Percentiles rank a stretch among this genome's conserved stretches.
Evolutionary conservation across 2,797 vertebrate species (phyloP).

Genomic region (Parambassis ranga): DNA sequence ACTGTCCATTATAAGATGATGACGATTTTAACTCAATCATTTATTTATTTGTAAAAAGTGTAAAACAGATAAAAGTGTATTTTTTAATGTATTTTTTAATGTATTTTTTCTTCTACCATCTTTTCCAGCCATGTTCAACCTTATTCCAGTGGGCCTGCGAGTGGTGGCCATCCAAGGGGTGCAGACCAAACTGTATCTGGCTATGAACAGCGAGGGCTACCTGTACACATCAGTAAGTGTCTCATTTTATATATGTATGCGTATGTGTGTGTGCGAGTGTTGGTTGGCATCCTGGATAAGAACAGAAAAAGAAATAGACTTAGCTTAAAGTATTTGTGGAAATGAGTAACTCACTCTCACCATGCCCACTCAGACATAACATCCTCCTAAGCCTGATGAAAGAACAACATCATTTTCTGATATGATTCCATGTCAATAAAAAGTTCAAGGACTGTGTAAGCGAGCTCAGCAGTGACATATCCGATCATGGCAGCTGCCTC

Average conservation of each 20-base stretch:
- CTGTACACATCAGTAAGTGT: constrained; percentile 97
- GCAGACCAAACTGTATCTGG: constrained; percentile 97
- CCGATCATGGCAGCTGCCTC: constrained; percentile 41
- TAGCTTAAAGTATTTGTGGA: neutral
- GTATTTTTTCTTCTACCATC: constrained; percentile 1
- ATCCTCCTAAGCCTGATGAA: constrained; percentile 12
- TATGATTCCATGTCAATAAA: constrained; percentile 39
- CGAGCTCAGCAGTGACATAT: constrained; percentile 36
- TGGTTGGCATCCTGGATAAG: neutral
- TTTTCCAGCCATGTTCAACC: constrained; percentile 94
- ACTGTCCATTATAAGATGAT: too few relatives aligned
- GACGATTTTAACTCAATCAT: too few relatives aligned
- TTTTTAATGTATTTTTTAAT: neutral
- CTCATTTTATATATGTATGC: neutral
- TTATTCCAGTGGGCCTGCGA: constrained; percentile 98
- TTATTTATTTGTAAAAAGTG: too few relatives aligned
- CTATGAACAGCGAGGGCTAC: constrained; percentile 99
- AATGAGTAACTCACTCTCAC: neutral
- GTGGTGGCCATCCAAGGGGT: constrained; percentile 99
- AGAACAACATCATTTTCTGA: constrained; percentile 23
- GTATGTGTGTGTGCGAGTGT: neutral
- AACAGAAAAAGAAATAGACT: too few relatives aligned
- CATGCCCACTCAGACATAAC: neutral
- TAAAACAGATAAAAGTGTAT: neutral
- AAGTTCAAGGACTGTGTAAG: constrained; percentile 48